Evolutionary conservation across 2,888 invertebrate genomes (phyloP).

Genomic region (Laothoe populi): DNA sequence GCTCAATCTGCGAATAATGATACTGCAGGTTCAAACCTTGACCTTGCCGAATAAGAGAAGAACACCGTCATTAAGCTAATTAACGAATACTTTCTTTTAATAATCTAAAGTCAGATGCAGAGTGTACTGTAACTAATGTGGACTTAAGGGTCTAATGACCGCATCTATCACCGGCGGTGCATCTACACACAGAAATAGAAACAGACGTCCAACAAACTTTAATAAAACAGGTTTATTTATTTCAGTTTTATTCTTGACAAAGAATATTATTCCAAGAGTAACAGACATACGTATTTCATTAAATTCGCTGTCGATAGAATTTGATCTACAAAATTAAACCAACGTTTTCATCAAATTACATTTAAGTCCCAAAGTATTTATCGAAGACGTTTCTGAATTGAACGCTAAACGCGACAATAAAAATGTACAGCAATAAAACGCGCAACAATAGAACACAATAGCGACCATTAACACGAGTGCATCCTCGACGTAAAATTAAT

Average conservation of each 20-base stretch:
- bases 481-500: conserved; percentile 41
- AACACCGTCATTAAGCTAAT: too few species aligned
- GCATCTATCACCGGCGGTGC: not conserved
- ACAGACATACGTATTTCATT: not conserved
- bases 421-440: not conserved
- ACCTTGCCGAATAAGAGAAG: too few species aligned
- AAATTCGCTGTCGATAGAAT: not conserved
- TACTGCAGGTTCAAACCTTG: too few species aligned
- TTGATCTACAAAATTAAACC: not conserved
- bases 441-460: conserved; percentile 15
- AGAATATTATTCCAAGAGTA: not conserved
- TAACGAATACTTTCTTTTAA: too few species aligned
- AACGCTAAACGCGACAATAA: not conserved
- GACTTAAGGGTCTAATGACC: conserved; percentile 16
- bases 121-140: conserved; percentile 12
- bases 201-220: not conserved
- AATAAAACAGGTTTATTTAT: too few species aligned
- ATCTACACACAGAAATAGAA: not conserved
- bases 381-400: not conserved
- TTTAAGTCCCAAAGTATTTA: not conserved
- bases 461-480: conserved; percentile 21
- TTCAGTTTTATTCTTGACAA: too few species aligned
- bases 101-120: not conserved
- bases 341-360: not conserved
- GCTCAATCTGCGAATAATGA: too few species aligned